These are phyloP conservation scores for Lamprologus sp. DNA, from an alignment of 2,113 vertebrate species.

Conservation along the genomic window DNA sequence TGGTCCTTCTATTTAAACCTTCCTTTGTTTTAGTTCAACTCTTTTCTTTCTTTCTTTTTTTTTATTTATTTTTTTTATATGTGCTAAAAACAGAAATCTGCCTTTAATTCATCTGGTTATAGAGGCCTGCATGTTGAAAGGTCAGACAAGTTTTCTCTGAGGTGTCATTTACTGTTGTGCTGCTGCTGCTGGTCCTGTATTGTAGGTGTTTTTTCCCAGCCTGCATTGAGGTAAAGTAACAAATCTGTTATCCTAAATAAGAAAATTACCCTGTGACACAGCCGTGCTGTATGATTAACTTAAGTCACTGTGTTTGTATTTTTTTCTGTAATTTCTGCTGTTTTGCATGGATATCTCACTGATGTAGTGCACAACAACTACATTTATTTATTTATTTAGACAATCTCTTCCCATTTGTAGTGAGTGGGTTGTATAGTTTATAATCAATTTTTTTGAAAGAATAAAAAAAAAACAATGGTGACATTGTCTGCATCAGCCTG, in stretches of 20 bases:
- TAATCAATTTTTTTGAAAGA: background rate
- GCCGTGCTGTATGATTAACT: background rate
- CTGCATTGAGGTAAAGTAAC: background rate
- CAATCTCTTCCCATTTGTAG: background rate
- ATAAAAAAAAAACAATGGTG: background rate
- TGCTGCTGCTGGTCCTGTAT: background rate
- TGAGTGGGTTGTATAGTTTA: background rate
- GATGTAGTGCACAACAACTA: background rate
- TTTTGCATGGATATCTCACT: background rate
- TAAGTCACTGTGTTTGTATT: background rate
- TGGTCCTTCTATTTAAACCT: background rate
- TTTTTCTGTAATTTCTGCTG: background rate
- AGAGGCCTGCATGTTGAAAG: background rate
- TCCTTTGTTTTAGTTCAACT: background rate
- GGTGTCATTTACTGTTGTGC: background rate
- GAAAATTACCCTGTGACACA: background rate
- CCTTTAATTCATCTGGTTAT: background rate
- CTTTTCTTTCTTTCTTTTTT: fast-evolving
- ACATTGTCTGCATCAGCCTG: background rate
- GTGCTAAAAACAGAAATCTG: background rate
- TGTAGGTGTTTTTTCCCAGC: background rate
- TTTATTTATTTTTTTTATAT: fast-evolving
- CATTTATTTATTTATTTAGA: background rate
- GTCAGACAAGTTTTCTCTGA: background rate
- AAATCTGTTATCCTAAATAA: background rate